These are phyloP conservation scores for Asteroscopus sphinx DNA, from an alignment of 2,888 invertebrate genomes.

Conservation along the genomic window DNA sequence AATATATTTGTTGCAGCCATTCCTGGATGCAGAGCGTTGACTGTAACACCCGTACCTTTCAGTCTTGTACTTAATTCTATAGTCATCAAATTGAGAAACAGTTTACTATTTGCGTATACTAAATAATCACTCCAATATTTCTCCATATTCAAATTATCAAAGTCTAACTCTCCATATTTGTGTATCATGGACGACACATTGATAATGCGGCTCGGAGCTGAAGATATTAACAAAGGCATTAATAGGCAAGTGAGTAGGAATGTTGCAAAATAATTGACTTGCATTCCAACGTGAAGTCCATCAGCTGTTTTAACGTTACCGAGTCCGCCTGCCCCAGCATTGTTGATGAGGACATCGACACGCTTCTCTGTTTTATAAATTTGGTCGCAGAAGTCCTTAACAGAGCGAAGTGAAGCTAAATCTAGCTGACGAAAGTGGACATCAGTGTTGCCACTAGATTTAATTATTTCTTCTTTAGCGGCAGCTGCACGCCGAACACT, in stretches of 20 bases:
- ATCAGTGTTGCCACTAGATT: slow-evolving; percentile 76
- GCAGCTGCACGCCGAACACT: slow-evolving; percentile 75
- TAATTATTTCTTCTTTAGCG: slow-evolving; percentile 80
- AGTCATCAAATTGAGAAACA: slow-evolving; percentile 91
- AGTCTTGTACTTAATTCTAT: slow-evolving; percentile 90
- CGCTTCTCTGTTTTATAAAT: slow-evolving; percentile 84
- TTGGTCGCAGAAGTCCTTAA: slow-evolving; percentile 89
- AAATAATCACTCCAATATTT: slow-evolving; percentile 87
- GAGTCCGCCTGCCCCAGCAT: slow-evolving; percentile 88
- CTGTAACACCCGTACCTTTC: slow-evolving; percentile 91
- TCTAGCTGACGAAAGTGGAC: slow-evolving; percentile 80
- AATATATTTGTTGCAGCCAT: slow-evolving; percentile 91
- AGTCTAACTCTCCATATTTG: slow-evolving; percentile 81
- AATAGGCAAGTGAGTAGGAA: slow-evolving; percentile 92
- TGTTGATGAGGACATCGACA: slow-evolving; percentile 90
- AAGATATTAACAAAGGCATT: slow-evolving; percentile 86
- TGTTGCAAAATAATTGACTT: slow-evolving; percentile 93
- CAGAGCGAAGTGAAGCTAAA: slow-evolving; percentile 82
- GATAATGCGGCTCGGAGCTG: slow-evolving; percentile 91
- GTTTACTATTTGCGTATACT: slow-evolving; percentile 88
- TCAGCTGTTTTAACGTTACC: slow-evolving; percentile 90
- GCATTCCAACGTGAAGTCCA: slow-evolving; percentile 92
- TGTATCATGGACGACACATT: slow-evolving; percentile 91
- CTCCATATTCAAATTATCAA: slow-evolving; percentile 86
- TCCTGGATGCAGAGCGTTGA: slow-evolving; percentile 93